Evolutionary conservation across 2,888 invertebrate genomes (phyloP).

Genomic region (Balanococcus diminutus): DNA sequence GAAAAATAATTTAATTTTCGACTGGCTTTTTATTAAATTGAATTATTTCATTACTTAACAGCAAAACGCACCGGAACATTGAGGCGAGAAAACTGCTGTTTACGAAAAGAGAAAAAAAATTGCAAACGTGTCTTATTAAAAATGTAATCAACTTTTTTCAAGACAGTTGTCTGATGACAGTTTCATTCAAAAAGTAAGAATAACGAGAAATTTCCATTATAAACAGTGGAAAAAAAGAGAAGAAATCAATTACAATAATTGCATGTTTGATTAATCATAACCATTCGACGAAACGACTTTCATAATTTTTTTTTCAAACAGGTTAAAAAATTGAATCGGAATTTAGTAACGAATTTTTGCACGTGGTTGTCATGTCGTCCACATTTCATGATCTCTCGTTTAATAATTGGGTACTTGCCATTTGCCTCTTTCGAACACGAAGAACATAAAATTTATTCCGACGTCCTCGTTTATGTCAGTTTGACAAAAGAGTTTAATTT

Average conservation of each 20-base stretch:
- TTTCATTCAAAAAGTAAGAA: constrained; percentile 8
- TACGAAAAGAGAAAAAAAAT: not conserved
- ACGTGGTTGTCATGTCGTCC: not conserved
- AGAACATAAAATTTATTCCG: constrained; percentile 2
- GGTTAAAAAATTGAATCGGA: constrained; percentile 2
- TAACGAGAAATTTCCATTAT: constrained; percentile 20
- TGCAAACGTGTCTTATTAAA: constrained; percentile 28
- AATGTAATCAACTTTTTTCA: constrained; percentile 32
- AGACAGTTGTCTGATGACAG: constrained; percentile 28
- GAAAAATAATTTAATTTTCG: constrained; percentile 21
- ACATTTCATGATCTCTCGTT: not conserved
- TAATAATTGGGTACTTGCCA: not conserved
- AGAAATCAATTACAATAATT: constrained; percentile 31
- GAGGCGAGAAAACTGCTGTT: not conserved
- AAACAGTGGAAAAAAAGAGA: not conserved
- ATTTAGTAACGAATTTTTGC: not conserved
- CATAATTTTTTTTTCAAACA: not conserved
- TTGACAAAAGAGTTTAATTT: constrained; percentile 37
- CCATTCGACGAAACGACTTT: not conserved
- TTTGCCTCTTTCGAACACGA: not conserved
- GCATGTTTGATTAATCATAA: constrained; percentile 4
- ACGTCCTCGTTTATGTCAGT: not conserved
- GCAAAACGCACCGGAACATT: constrained; percentile 4
- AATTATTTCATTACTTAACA: constrained; percentile 31
- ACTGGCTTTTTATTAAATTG: constrained; percentile 31